phyloP scores from a whole-genome alignment of 2,113 vertebrate genomes.

The Meleagris gallopavo region DNA sequence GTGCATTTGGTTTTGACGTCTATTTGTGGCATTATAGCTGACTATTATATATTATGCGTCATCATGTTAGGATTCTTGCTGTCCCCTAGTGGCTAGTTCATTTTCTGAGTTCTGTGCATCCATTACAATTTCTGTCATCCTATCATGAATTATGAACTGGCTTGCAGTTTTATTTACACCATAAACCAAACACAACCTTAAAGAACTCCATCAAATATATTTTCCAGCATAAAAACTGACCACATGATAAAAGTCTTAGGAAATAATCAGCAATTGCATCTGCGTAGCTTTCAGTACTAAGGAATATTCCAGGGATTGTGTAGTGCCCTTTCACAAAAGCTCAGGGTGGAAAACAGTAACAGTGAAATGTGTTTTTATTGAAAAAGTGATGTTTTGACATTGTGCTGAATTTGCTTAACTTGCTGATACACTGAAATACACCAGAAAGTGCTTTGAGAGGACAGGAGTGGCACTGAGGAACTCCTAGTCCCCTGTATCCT shows the following conservation, averaged over 20 bases:
- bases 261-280: background rate
- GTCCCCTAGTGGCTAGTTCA: background rate
- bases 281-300: background rate
- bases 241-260: accelerated
- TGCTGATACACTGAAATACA: background rate
- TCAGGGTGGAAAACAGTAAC: background rate
- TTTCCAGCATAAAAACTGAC: background rate
- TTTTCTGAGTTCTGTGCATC: background rate
- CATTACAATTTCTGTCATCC: background rate
- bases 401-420: background rate
- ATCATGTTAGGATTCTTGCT: background rate
- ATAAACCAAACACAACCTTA: background rate
- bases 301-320: background rate
- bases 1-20: background rate
- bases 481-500: background rate
- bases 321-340: background rate
- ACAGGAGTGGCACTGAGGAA: background rate
- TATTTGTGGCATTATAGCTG: background rate
- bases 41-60: background rate
- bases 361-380: background rate
- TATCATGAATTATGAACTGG: background rate
- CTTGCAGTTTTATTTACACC: background rate
- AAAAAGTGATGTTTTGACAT: background rate
- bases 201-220: background rate
- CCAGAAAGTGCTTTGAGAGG: background rate